phyloP scores from a whole-genome alignment of 2,888 invertebrate genomes.

The Philopedon plagiatum region DNA sequence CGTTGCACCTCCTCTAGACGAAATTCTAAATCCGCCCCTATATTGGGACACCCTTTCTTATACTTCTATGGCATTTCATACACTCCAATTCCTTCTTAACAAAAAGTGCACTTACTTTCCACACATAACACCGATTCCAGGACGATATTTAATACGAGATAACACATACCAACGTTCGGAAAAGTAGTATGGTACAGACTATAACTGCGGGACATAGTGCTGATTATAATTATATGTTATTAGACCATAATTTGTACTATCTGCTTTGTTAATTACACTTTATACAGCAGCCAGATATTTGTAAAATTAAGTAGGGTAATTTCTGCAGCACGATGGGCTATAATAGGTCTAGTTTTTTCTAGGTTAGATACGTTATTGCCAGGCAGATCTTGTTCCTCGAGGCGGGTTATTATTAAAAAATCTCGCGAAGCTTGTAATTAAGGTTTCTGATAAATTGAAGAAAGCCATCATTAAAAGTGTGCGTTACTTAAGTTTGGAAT shows the following conservation, averaged over 20 bases:
- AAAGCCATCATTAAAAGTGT: slow-evolving; percentile 18
- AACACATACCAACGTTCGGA: slow-evolving; percentile 9
- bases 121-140: background rate
- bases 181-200: slow-evolving; percentile 23
- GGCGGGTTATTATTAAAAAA: slow-evolving; percentile 27
- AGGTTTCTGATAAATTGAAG: slow-evolving; percentile 41
- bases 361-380: slow-evolving; percentile 27
- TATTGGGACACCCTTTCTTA: too few species aligned
- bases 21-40: too few species aligned
- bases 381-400: slow-evolving; percentile 12
- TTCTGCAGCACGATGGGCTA: slow-evolving; percentile 34
- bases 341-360: slow-evolving; percentile 47
- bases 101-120: background rate
- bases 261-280: slow-evolving; percentile 50
- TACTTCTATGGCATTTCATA: too few species aligned
- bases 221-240: slow-evolving; percentile 52
- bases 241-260: slow-evolving; percentile 52
- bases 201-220: slow-evolving; percentile 26
- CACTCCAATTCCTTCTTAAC: too few species aligned
- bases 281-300: slow-evolving; percentile 38
- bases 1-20: too few species aligned
- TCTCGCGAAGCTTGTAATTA: slow-evolving; percentile 32
- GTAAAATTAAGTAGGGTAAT: slow-evolving; percentile 45
- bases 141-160: background rate
- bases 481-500: slow-evolving; percentile 15